phyloP scores from a whole-genome alignment of 2,888 invertebrate species.

The Amphipyra berbera region DNA sequence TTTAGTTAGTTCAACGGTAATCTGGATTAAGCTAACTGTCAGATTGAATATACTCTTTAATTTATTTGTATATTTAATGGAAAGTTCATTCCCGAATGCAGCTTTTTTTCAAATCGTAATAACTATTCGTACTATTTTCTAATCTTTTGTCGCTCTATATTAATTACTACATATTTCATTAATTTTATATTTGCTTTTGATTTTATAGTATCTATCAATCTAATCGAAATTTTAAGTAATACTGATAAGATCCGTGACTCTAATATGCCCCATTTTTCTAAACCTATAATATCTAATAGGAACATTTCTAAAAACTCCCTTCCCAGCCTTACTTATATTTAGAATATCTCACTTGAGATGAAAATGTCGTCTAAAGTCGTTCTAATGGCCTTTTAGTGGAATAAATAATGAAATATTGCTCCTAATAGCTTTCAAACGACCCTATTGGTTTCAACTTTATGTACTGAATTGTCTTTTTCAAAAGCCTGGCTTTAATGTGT shows the following conservation, averaged over 20 bases:
- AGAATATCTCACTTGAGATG: not conserved
- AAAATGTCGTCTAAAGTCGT: conserved; percentile 12
- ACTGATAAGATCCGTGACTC: no score
- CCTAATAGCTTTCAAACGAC: conserved; percentile 41
- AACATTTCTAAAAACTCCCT: not conserved
- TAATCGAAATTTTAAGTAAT: no score
- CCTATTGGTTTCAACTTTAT: conserved; percentile 18
- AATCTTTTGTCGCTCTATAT: not conserved
- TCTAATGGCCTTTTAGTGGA: conserved; percentile 12
- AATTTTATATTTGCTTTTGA: not conserved
- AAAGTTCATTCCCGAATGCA: not conserved
- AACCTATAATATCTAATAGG: not conserved
- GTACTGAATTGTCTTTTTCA: conserved; percentile 2
- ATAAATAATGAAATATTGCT: conserved; percentile 28
- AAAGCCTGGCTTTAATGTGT: not conserved
- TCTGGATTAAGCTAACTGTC: conserved; percentile 39
- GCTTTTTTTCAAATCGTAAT: not conserved
- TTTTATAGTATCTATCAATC: no score
- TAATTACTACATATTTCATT: not conserved
- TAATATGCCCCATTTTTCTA: not conserved
- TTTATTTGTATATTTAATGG: conserved; percentile 1
- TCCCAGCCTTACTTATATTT: not conserved
- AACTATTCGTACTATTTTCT: no score
- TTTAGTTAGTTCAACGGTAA: conserved; percentile 38
- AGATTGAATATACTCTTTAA: conserved; percentile 14